Evolutionary conservation across 2,113 vertebrate species (phyloP).

Genomic region (Upupa epops): DNA sequence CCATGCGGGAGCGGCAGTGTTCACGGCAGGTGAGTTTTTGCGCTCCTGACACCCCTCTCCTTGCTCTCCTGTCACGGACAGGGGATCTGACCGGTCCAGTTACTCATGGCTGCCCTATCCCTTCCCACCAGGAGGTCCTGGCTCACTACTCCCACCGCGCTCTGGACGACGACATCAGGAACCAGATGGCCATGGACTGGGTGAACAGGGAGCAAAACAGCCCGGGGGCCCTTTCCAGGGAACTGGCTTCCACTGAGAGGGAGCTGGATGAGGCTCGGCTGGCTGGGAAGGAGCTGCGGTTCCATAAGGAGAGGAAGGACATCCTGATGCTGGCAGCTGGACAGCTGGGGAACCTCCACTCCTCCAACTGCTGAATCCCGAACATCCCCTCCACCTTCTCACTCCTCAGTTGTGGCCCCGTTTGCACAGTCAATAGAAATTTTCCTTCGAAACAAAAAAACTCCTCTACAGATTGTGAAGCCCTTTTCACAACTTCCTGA

Average conservation of each 20-base stretch:
- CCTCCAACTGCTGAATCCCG: conserved; percentile 75
- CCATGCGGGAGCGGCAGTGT: conserved; percentile 96
- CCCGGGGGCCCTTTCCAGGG: conserved; percentile 83
- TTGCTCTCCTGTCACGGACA: too few species aligned
- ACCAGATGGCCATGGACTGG: conserved; percentile 97
- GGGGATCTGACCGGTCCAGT: too few species aligned
- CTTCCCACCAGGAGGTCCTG: conserved; percentile 86
- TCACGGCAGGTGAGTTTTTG: conserved; percentile 86
- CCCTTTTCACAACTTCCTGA: background rate
- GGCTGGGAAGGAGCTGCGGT: conserved; percentile 92
- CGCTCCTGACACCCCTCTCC: too few species aligned
- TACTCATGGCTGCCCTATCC: background rate
- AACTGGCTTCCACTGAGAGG: conserved; percentile 87
- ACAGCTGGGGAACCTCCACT: conserved; percentile 85
- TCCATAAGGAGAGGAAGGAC: conserved; percentile 98
- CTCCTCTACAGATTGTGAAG: too few species aligned
- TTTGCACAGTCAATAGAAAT: background rate
- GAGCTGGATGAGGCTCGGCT: conserved; percentile 93
- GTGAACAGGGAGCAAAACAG: conserved; percentile 90
- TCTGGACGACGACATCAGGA: conserved; percentile 94
- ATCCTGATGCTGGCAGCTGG: conserved; percentile 93
- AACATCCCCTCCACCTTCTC: background rate
- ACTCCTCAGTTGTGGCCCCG: background rate
- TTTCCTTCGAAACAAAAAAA: too few species aligned
- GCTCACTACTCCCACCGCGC: conserved; percentile 97